phyloP scores from a whole-genome alignment of 2,888 invertebrate species.

The Thera obeliscata region DNA sequence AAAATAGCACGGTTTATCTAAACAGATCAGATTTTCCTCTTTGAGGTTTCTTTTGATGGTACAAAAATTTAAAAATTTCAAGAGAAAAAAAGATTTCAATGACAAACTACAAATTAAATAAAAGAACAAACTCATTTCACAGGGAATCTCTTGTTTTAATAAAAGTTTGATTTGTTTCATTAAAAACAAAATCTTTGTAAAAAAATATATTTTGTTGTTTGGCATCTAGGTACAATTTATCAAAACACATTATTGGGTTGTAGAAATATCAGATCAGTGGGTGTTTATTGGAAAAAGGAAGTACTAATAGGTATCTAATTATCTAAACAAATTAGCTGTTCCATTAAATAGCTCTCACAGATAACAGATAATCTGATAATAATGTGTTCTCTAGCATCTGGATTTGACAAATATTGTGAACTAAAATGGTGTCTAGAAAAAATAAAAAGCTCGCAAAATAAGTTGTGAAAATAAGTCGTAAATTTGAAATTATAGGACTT shows the following conservation, averaged over 20 bases:
- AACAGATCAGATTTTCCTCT: conserved; percentile 2
- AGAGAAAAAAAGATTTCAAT: too few relatives aligned
- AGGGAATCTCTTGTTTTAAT: too few relatives aligned
- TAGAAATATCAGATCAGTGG: conserved; percentile 4
- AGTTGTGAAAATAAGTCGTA: not conserved
- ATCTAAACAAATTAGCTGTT: conserved; percentile 8
- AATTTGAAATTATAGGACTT: too few relatives aligned
- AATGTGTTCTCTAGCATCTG: not conserved
- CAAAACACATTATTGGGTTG: not conserved
- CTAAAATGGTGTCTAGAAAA: conserved; percentile 9
- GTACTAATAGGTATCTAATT: conserved; percentile 1
- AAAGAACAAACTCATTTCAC: too few relatives aligned
- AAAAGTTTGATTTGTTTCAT: too few relatives aligned
- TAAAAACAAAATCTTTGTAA: too few relatives aligned
- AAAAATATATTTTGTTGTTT: too few relatives aligned
- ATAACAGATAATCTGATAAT: conserved; percentile 23
- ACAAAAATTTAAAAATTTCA: too few relatives aligned
- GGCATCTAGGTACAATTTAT: not conserved
- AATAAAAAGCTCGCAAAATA: not conserved
- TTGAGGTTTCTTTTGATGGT: conserved; percentile 6
- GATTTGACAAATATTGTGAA: conserved; percentile 20
- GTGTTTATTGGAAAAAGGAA: not conserved
- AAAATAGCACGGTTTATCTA: conserved; percentile 8
- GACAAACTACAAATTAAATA: too few relatives aligned
- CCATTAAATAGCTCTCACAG: conserved; percentile 26